Evolutionary conservation across 2,797 vertebrate genomes (phyloP).

Genomic region (Gobionotothen gibberifrons): DNA sequence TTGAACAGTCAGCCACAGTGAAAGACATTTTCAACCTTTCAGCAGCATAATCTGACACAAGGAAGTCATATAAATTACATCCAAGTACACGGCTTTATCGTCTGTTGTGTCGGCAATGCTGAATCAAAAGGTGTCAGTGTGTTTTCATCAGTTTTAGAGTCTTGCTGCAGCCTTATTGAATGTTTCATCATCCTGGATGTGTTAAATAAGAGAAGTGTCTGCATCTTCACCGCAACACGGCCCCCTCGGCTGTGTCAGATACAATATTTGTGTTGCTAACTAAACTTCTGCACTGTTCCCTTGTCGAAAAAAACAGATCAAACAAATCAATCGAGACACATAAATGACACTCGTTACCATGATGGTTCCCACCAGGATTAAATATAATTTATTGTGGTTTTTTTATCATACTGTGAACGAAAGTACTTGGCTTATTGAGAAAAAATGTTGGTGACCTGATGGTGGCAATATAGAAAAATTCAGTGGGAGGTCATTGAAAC

Average conservation of each 20-base stretch:
- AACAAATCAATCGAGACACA: slow-evolving; percentile 34
- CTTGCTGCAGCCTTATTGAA: slow-evolving; percentile 57
- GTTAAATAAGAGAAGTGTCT: slow-evolving; percentile 43
- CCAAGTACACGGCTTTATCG: slow-evolving; percentile 27
- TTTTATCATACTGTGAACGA: too few relatives aligned
- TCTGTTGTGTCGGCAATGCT: slow-evolving; percentile 4
- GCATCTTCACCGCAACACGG: slow-evolving; percentile 14
- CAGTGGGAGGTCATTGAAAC: too few relatives aligned
- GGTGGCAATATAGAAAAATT: too few relatives aligned
- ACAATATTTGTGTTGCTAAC: slow-evolving; percentile 52
- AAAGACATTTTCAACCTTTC: slow-evolving; percentile 36
- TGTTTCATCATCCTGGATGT: slow-evolving; percentile 59
- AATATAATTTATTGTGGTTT: too few relatives aligned
- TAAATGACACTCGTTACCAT: too few relatives aligned
- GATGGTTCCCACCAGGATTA: slow-evolving; percentile 4
- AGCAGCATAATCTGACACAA: slow-evolving; percentile 2
- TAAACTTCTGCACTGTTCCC: slow-evolving; percentile 41
- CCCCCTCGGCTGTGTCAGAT: slow-evolving; percentile 19
- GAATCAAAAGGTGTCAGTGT: slow-evolving; percentile 42
- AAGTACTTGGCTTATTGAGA: too few relatives aligned
- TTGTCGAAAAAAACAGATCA: slow-evolving; percentile 49
- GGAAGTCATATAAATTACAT: slow-evolving; percentile 19
- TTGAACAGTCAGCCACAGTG: slow-evolving; percentile 6
- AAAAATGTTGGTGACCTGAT: too few relatives aligned
- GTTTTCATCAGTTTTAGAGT: slow-evolving; percentile 44